These are phyloP conservation scores for Erynnis tages DNA, from an alignment of 2,888 invertebrate genomes.

Conservation along the genomic window DNA sequence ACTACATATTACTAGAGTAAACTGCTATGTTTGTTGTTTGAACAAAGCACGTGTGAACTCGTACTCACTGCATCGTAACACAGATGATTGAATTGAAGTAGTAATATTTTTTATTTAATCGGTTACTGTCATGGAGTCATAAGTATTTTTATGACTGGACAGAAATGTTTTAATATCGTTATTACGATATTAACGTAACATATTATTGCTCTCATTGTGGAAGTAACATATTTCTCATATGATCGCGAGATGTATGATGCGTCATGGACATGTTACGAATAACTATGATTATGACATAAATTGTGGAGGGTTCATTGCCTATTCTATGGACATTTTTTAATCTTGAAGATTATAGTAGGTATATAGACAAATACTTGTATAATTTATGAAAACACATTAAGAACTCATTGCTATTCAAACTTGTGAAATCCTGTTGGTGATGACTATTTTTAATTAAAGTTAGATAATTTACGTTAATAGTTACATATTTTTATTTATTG, in stretches of 20 bases:
- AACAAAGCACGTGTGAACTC: background rate
- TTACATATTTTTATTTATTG: conserved; percentile 13
- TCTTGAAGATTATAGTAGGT: too few relatives aligned
- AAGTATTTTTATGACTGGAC: conserved; percentile 15
- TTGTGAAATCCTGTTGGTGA: conserved; percentile 7
- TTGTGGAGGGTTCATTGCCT: conserved; percentile 24
- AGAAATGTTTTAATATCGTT: conserved; percentile 22
- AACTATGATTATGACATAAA: conserved; percentile 32
- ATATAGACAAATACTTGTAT: conserved; percentile 32
- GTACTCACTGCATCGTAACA: background rate
- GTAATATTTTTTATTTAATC: conserved; percentile 1
- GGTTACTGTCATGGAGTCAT: conserved; percentile 15
- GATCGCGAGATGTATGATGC: conserved; percentile 32
- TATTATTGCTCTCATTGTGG: conserved; percentile 10
- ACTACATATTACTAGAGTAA: too few relatives aligned
- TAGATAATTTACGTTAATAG: conserved; percentile 2
- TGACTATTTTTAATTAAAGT: conserved; percentile 13
- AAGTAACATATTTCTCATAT: conserved; percentile 47
- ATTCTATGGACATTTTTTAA: too few relatives aligned
- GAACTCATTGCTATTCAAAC: conserved; percentile 1
- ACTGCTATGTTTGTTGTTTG: background rate
- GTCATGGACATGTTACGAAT: conserved; percentile 32
- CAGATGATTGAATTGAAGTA: conserved; percentile 2
- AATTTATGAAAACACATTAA: conserved; percentile 1
- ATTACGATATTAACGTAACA: conserved; percentile 20